Percentiles rank a stretch among this genome's conserved stretches.
Evolutionary conservation across 2,888 invertebrate species (phyloP).

Genomic region (Callimorpha dominula): DNA sequence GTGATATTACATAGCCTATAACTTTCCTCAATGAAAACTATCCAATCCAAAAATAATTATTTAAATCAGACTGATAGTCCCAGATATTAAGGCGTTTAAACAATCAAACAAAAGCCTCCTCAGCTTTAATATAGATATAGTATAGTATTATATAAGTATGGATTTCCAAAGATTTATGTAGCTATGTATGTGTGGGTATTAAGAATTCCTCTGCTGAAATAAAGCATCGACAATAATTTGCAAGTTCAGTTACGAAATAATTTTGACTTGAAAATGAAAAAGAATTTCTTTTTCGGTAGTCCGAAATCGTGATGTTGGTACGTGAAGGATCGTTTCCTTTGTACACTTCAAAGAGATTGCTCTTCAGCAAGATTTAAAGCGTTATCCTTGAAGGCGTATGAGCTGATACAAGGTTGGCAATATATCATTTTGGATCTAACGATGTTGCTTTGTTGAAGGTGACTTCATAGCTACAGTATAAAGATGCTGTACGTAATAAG

Average conservation of each 20-base stretch:
- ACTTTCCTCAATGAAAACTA: no score
- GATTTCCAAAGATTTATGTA: not conserved
- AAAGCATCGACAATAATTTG: not conserved
- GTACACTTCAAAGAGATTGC: constrained; percentile 32
- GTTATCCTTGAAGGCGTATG: constrained; percentile 29
- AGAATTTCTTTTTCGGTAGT: constrained; percentile 12
- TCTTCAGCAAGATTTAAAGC: constrained; percentile 31
- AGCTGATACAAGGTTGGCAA: constrained; percentile 23
- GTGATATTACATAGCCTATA: no score
- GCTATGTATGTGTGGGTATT: not conserved
- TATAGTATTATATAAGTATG: no score
- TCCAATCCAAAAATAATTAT: no score
- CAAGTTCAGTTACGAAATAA: constrained; percentile 8
- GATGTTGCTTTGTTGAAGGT: constrained; percentile 25
- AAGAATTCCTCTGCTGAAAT: not conserved
- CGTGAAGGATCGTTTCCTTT: constrained; percentile 30
- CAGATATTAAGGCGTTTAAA: no score
- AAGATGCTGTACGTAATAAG: constrained; percentile 19
- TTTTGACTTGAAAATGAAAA: constrained; percentile 10
- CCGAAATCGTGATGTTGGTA: constrained; percentile 19
- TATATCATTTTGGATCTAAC: constrained; percentile 25
- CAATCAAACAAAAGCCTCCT: no score
- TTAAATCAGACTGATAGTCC: no score
- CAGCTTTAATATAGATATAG: no score
- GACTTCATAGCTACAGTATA: constrained; percentile 21